A percentile compares a stretch with the other conserved stretches of the same genome.
phyloP scores from a whole-genome alignment of 2,888 invertebrate species.

The Torymus aiolomorphi region DNA sequence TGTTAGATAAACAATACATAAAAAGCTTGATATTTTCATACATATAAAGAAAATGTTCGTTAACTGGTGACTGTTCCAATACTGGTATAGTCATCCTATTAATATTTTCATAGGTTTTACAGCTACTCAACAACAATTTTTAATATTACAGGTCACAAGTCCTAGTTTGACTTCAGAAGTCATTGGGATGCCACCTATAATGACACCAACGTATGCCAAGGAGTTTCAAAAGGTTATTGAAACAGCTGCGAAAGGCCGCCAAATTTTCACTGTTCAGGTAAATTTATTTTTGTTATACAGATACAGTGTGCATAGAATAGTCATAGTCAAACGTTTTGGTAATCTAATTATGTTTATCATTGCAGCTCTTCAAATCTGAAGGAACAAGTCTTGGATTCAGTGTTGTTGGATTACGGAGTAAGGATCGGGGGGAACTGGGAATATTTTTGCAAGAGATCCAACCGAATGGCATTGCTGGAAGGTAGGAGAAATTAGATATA shows the following conservation, averaged over 20 bases:
- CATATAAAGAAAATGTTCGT: too few species aligned
- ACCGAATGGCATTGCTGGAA: constrained; percentile 80
- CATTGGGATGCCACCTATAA: constrained; percentile 76
- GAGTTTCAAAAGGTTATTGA: constrained; percentile 79
- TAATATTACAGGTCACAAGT: constrained; percentile 72
- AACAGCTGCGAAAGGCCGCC: constrained; percentile 79
- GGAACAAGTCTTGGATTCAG: constrained; percentile 84
- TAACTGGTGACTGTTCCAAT: too few species aligned
- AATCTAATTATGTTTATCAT: constrained; percentile 48
- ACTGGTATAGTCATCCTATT: too few species aligned
- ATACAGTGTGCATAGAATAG: background rate
- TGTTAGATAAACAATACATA: too few species aligned
- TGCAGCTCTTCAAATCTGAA: constrained; percentile 80
- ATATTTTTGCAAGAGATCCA: constrained; percentile 83
- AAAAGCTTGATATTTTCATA: too few species aligned
- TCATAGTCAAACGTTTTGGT: background rate
- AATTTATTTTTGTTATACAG: constrained; percentile 18
- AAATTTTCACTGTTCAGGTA: constrained; percentile 79
- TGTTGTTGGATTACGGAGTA: constrained; percentile 80
- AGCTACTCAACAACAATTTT: constrained; percentile 14
- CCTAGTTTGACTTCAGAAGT: constrained; percentile 74
- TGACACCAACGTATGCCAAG: constrained; percentile 77
- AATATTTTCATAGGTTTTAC: too few species aligned
- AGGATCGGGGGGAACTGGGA: constrained; percentile 81
- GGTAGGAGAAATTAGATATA: constrained; percentile 74